Conservation (phyloP, 2,888 invertebrate species). For the Sminthurides aquaticus region DNA sequence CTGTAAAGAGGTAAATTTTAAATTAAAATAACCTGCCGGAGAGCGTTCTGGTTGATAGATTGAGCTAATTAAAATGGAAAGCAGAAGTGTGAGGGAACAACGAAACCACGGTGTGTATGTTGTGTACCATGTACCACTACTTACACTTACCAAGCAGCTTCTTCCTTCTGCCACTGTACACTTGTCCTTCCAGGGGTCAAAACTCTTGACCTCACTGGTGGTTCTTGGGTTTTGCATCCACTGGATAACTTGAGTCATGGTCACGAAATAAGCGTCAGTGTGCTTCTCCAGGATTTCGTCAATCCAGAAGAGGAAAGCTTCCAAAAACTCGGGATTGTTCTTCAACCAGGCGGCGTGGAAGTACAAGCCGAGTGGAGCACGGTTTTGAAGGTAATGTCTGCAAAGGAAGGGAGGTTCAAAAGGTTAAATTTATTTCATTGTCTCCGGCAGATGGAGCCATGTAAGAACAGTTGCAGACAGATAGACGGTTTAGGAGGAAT, state of each 20-base stretch:
- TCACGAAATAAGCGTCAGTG: constrained; percentile 87
- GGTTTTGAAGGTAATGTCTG: constrained; percentile 77
- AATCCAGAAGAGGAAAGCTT: constrained; percentile 88
- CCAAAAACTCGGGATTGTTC: constrained; percentile 84
- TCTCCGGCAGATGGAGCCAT: no score
- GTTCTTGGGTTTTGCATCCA: constrained; percentile 91
- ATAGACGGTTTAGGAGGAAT: neutral
- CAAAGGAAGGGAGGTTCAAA: constrained; percentile 64
- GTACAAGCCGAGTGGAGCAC: constrained; percentile 72
- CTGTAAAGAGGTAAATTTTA: no score
- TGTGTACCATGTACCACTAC: no score
- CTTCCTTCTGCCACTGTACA: constrained; percentile 60
- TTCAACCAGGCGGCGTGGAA: constrained; percentile 95
- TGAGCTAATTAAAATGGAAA: no score
- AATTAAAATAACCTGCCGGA: no score
- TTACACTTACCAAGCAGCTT: constrained; percentile 46
- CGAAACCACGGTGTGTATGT: no score
- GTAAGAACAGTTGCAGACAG: neutral
- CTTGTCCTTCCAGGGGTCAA: constrained; percentile 91
- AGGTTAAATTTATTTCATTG: no score
- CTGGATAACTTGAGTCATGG: constrained; percentile 82
- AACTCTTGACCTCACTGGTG: constrained; percentile 74
- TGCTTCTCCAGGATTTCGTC: constrained; percentile 77
- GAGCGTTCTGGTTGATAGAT: no score
- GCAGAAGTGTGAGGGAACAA: no score